phyloP scores from a whole-genome alignment of 2,888 invertebrate genomes.

The Creontiades dilutus region DNA sequence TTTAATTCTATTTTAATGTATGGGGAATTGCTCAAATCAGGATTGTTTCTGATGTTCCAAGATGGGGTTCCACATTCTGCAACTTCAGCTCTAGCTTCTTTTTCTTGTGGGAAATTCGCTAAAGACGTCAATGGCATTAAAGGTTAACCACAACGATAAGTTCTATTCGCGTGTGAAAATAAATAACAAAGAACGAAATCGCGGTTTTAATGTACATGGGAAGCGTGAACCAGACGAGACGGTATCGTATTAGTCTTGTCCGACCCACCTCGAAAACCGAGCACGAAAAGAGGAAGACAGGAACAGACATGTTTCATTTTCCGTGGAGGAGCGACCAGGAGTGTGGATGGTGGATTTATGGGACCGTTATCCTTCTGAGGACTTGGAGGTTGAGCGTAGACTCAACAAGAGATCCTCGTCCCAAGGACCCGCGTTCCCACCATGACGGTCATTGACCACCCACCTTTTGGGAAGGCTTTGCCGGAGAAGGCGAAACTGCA shows the following conservation, averaged over 20 bases:
- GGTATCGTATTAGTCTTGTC: neutral
- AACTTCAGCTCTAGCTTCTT: no score
- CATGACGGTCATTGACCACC: conserved; percentile 38
- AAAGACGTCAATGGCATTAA: no score
- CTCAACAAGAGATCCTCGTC: conserved; percentile 30
- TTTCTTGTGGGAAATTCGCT: no score
- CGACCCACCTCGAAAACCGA: neutral
- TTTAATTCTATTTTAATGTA: no score
- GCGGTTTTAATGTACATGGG: no score
- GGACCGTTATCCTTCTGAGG: conserved; percentile 19
- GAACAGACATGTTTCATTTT: conserved; percentile 31
- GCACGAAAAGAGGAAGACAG: conserved; percentile 2
- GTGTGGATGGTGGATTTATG: conserved; percentile 32
- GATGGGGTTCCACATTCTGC: no score
- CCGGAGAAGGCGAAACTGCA: neutral
- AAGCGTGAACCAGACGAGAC: no score
- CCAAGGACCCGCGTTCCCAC: conserved; percentile 34
- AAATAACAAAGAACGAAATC: no score
- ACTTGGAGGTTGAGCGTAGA: neutral
- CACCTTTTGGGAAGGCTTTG: neutral
- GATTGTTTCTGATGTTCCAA: no score
- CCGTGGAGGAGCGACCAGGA: conserved; percentile 4
- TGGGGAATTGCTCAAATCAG: no score
- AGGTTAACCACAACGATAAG: no score
- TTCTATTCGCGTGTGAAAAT: no score